Conservation (phyloP, 37 sponge, comb jelly and placozoan genomes). For the Corticium candelabrum region DNA sequence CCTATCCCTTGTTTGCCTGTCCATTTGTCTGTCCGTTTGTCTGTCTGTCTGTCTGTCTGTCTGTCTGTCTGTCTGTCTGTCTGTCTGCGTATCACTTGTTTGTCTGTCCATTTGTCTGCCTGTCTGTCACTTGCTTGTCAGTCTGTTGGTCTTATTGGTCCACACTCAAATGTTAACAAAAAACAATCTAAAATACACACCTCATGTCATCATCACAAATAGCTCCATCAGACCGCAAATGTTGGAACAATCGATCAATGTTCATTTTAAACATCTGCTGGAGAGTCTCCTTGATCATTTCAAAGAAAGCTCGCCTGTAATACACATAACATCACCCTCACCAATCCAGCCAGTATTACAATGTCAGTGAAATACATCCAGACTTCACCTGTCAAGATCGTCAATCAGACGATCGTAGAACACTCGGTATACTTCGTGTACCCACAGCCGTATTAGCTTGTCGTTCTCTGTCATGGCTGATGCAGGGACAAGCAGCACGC, state of each 20-base stretch:
- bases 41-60: no score
- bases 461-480: constrained; percentile 74
- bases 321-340: constrained; percentile 1
- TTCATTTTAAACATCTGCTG: constrained; percentile 75
- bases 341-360: not conserved
- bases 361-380: not conserved
- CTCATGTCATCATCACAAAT: not conserved
- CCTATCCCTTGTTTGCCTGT: no score
- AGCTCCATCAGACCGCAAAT: constrained; percentile 28
- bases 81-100: no score
- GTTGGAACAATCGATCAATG: constrained; percentile 67
- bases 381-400: constrained; percentile 57
- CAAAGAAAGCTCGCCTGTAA: constrained; percentile 70
- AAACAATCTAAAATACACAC: no score
- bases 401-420: constrained; percentile 94
- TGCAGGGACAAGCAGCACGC: constrained; percentile 77
- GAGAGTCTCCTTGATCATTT: constrained; percentile 63
- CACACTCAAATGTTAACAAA: no score
- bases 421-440: constrained; percentile 92
- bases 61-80: no score
- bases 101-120: no score
- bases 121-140: no score
- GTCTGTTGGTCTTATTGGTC: no score
- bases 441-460: constrained; percentile 84
- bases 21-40: no score